Percentiles rank a stretch among this genome's conserved stretches.
These are phyloP conservation scores for Lethenteron camtschaticum DNA, from an alignment of 2,113 vertebrate species.

Conservation along the genomic window DNA sequence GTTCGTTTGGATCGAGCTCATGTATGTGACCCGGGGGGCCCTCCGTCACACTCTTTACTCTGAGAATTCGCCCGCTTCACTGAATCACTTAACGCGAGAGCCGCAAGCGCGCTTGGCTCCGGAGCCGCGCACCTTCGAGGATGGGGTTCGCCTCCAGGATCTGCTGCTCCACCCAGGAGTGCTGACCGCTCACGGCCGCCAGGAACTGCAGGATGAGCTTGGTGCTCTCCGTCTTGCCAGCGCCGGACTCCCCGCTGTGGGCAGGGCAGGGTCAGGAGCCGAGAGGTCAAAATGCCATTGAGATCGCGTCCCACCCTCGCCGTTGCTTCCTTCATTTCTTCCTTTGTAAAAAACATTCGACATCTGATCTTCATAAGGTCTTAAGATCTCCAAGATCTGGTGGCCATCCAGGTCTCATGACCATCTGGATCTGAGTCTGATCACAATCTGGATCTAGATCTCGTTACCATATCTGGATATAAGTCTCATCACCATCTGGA, in stretches of 20 bases:
- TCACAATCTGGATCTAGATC: no score
- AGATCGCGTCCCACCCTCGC: neutral
- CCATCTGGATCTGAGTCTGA: no score
- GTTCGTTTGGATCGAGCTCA: no score
- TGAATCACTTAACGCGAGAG: neutral
- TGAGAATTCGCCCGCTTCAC: neutral
- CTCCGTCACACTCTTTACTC: no score
- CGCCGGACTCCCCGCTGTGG: slow-evolving; percentile 75
- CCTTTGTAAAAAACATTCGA: no score
- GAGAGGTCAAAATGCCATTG: slow-evolving; percentile 6
- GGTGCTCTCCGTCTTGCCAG: slow-evolving; percentile 85
- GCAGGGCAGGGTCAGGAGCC: neutral
- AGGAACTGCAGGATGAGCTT: slow-evolving; percentile 84
- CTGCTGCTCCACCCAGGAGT: slow-evolving; percentile 90
- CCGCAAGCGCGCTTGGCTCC: neutral
- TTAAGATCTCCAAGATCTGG: no score
- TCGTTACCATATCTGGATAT: no score
- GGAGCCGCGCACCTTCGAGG: slow-evolving; percentile 41
- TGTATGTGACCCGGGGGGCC: no score
- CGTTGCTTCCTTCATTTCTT: neutral
- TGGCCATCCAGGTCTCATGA: no score
- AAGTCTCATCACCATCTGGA: no score
- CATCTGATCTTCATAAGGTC: no score
- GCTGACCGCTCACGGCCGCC: slow-evolving; percentile 66
- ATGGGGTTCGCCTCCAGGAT: slow-evolving; percentile 85